Evolutionary conservation across 2,797 vertebrate species (phyloP), one percentile per base, ranked within the genome.

Genomic region (Epinephelus coioides): DNA sequence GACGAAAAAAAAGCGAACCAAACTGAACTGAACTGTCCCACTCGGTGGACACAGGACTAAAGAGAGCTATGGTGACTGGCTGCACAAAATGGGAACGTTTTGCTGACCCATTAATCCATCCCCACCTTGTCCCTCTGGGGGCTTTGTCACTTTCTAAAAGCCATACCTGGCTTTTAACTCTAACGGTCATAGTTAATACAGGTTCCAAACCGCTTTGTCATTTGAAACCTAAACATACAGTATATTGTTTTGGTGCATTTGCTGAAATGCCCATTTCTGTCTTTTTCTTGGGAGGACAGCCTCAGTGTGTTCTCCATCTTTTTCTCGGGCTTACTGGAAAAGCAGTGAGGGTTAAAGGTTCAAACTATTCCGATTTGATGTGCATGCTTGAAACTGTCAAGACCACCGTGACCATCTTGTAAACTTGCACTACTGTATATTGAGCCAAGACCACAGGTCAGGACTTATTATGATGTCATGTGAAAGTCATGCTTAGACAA

Each of bases 401-500:
- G 13, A 47, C 57, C 62, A 23, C 56, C n/a, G 2, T n/a, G 51
- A 71, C 30, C 18, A 49, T 23, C 57, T 73, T 34, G 59, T 62
- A 66, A 83, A 84, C 34, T 47, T 72, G 43, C 23, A 34, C 62
- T 53, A 30, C 27, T 30, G 27, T 30, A 64, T 17, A 66, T 13
- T 53, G 46, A 74, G 21, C 54, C 38, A 17, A 57, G 54, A 73
- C 57, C 38, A 27, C 55, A 68, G 60, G 70, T 73, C 57, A 79
- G 43, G 4, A 47, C 49, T 51, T 70, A 70, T 54, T 44, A 74
- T 70, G 59, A 69, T 18, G 60, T 79, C 56, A 70, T 73, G 68
- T 12, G 30, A 75, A 84, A 73, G 76, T 82, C 62, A 73, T 23
- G 47, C 44, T 54, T 69, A 68, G 50, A 80, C 30, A 85, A 84